Percentiles rank a stretch among this genome's conserved stretches.
phyloP scores from a whole-genome alignment of 2,888 invertebrate genomes.

The Nemoura dubitans region DNA sequence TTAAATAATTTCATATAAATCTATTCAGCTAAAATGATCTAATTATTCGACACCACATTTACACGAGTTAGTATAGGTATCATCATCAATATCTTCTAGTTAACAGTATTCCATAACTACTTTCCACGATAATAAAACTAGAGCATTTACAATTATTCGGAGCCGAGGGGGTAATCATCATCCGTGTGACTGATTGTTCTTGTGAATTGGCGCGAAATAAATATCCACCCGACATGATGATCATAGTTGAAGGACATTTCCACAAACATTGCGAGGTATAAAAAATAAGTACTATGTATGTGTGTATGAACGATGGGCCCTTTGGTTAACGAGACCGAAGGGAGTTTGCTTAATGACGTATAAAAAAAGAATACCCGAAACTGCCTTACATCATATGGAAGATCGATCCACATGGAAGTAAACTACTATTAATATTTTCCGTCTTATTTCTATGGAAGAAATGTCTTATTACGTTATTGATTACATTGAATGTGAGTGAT shows the following conservation, averaged over 20 bases:
- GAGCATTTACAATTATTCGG: constrained; percentile 38
- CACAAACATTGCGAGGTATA: constrained; percentile 51
- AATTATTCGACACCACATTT: constrained; percentile 36
- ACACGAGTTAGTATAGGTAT: constrained; percentile 28
- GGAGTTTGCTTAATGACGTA: constrained; percentile 25
- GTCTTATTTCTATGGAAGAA: constrained; percentile 39
- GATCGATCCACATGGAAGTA: constrained; percentile 40
- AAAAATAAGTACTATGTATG: constrained; percentile 51
- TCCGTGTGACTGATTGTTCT: constrained; percentile 9
- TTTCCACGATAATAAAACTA: constrained; percentile 39
- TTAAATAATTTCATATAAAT: constrained; percentile 29
- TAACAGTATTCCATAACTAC: constrained; percentile 36
- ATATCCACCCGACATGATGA: neutral
- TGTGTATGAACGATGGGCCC: constrained; percentile 26
- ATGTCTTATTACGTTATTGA: constrained; percentile 17
- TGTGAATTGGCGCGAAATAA: constrained; percentile 22
- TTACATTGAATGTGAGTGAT: constrained; percentile 32
- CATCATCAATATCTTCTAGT: constrained; percentile 28
- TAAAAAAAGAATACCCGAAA: constrained; percentile 31
- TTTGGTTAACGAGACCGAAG: constrained; percentile 9
- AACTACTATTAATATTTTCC: constrained; percentile 22
- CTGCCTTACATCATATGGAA: constrained; percentile 36
- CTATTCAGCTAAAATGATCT: constrained; percentile 33
- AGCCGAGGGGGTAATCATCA: constrained; percentile 34
- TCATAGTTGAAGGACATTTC: constrained; percentile 30